phyloP scores from a whole-genome alignment of 2,797 vertebrate species.

The Spheniscus humboldti region DNA sequence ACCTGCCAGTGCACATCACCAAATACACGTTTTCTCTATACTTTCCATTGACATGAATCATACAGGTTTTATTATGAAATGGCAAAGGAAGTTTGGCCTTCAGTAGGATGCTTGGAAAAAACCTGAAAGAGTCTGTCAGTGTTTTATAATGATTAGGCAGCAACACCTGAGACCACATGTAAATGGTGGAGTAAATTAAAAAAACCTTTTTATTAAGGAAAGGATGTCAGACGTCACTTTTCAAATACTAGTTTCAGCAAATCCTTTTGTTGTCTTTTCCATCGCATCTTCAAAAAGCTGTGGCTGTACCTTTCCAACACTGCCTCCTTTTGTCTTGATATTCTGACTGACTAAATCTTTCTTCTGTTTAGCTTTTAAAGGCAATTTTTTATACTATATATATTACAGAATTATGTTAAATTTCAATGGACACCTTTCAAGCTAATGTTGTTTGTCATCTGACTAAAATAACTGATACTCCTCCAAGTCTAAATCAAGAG shows the following conservation, averaged over 20 bases:
- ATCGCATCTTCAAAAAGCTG: background rate
- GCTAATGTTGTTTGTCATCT: background rate
- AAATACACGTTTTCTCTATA: background rate
- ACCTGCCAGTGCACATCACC: background rate
- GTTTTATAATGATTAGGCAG: background rate
- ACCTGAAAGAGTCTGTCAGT: background rate
- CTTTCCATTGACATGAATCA: background rate
- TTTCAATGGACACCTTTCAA: background rate
- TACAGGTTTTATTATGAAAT: background rate
- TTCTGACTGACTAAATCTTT: background rate
- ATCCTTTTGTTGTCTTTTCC: background rate
- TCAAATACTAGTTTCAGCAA: background rate
- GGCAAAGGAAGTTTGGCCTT: background rate
- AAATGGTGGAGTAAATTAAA: background rate
- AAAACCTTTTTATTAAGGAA: background rate
- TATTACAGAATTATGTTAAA: background rate
- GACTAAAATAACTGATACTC: background rate
- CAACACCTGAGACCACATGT: background rate
- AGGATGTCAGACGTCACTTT: background rate
- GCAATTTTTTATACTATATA: background rate
- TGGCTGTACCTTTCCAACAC: background rate
- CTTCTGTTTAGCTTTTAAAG: background rate
- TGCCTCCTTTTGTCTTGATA: background rate
- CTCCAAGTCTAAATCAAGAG: background rate
- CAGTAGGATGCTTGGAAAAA: background rate